Base-by-base conservation (phyloP, 2,888 invertebrate species). In the Osmoderma eremita region DNA sequence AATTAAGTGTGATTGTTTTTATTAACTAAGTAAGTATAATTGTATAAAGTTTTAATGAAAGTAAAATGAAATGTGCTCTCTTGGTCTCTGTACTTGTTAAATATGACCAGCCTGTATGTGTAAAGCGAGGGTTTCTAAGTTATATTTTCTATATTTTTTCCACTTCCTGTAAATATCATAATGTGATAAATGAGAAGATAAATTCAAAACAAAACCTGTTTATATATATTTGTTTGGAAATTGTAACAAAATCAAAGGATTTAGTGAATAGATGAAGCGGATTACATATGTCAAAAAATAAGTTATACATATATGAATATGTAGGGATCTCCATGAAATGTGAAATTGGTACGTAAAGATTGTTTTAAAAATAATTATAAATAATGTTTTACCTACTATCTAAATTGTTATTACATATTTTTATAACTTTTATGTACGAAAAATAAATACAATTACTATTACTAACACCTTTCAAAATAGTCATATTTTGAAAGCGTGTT, bases 121-220 rank as follows among this genome's bases (percentile, higher is more conserved):
- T 61, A 68, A 65, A 67, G 64, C 67, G 72, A 69, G 72, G 67
- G 71, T 67, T 45, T 61, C 30, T 65, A 70, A 72, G 70, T 72
- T 69, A 71, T 73, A 61, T 69, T 64, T 61, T 58, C 50, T 66
- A 58, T 56, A 36, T 41, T 68, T 67, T 72, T 64, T 66, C 30
- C 58, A 61, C 63, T 51, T 72, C 74, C 72, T 78, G 78, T 81
- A 81, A 78, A 80, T 81, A 82, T 80, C 77, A 79, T 79, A 80
- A 81, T 82, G 82, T 82, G 82, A 82, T 82, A 82, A 81, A 80
- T 76, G 75, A 79, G 75, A 76, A 78, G 30, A 78, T 20, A 49
- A 51, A 50, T 62, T 77, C 78, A 79, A 77, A 78, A 30, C 2
- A 30, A 30, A 30, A 30, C 30, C 30, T 72, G 69, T 70, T 69